Percentiles rank a stretch among this genome's conserved stretches.
Evolutionary conservation across 1,140 invertebrate genomes (phyloP).

Genomic region (Bombyx mori): DNA sequence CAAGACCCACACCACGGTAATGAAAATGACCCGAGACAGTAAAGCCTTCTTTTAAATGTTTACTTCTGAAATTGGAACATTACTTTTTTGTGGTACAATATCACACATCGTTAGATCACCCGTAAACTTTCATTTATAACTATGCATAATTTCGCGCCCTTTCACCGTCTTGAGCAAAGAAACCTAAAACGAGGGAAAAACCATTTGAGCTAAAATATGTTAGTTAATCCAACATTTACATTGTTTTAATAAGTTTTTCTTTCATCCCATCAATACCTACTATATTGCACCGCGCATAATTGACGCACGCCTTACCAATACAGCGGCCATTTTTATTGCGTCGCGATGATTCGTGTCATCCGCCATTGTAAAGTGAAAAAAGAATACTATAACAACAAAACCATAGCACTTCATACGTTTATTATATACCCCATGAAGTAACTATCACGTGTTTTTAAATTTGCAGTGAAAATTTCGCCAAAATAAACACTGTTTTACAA

Average conservation of each 20-base stretch:
- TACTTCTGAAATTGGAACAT: too few relatives aligned
- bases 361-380: conserved; percentile 62
- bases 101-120: not conserved
- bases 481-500: conserved; percentile 45
- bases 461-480: conserved; percentile 31
- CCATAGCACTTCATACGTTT: too few relatives aligned
- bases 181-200: not conserved
- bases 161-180: conserved; percentile 31
- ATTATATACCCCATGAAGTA: too few relatives aligned
- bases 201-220: too few relatives aligned
- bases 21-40: too few relatives aligned
- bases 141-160: conserved; percentile 61
- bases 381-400: too few relatives aligned
- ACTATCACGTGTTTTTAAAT: not conserved
- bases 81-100: not conserved
- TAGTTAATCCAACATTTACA: too few relatives aligned
- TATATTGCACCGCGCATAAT: conserved; percentile 39
- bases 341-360: conserved; percentile 69
- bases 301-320: conserved; percentile 69
- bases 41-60: too few relatives aligned
- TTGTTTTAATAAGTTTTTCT: not conserved
- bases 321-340: conserved; percentile 70
- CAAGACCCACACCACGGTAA: too few relatives aligned
- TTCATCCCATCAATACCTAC: conserved; percentile 10
- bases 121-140: conserved; percentile 3